phyloP scores from a whole-genome alignment of 1,140 invertebrate species.

The Schlechtendalia chinensis region DNA sequence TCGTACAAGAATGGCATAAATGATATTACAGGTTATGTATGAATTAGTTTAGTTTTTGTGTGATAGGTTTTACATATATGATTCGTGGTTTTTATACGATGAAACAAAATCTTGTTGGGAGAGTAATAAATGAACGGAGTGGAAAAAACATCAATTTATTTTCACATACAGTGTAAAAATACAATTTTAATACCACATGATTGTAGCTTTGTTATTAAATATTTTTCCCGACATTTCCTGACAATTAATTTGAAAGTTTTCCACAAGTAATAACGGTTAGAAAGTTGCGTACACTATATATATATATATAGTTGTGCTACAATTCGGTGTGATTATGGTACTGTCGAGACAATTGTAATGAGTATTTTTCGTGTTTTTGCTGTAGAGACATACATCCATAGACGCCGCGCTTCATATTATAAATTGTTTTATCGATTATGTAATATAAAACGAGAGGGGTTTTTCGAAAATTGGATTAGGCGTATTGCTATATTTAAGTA shows the following conservation, averaged over 20 bases:
- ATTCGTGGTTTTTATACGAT: background rate
- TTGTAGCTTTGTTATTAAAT: background rate
- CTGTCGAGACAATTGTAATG: background rate
- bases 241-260: background rate
- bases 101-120: background rate
- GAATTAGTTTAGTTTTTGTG: background rate
- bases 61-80: background rate
- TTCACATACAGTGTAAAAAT: background rate
- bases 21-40: background rate
- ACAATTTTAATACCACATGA: background rate
- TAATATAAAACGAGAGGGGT: background rate
- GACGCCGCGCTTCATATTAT: background rate
- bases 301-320: background rate
- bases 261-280: background rate
- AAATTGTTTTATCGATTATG: background rate
- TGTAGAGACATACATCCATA: background rate
- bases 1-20: background rate
- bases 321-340: background rate
- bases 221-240: background rate
- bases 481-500: slow-evolving; percentile 7
- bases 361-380: background rate
- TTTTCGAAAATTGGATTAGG: slow-evolving; percentile 10
- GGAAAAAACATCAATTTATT: too few relatives aligned
- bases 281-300: background rate
- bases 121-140: background rate